A percentile compares a stretch with the other conserved stretches of the same genome.
These are phyloP conservation scores for Rallus limicola DNA, from an alignment of 2,113 vertebrate genomes.

Conservation along the genomic window DNA sequence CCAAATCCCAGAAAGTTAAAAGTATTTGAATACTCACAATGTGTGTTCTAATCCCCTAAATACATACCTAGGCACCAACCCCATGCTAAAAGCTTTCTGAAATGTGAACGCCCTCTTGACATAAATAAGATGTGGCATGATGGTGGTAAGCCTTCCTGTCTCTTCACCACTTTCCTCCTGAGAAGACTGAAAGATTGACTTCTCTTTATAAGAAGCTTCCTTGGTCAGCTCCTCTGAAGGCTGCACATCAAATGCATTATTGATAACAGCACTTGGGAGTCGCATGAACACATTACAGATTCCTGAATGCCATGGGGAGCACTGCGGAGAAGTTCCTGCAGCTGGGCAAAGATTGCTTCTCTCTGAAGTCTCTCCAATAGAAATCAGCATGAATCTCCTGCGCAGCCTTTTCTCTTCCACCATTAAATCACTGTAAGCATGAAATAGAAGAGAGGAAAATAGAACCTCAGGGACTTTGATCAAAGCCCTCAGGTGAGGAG, in stretches of 20 bases:
- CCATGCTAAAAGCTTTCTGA: constrained; percentile 42
- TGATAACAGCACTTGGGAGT: not conserved
- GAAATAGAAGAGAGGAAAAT: not conserved
- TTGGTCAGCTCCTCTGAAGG: not conserved
- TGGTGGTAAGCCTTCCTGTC: not conserved
- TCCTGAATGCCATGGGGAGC: not conserved
- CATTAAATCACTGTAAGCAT: not conserved
- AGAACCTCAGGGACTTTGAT: not conserved
- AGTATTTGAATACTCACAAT: not conserved
- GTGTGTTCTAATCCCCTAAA: not conserved
- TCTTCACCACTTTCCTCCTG: not conserved
- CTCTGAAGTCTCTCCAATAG: not conserved
- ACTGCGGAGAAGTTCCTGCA: not conserved
- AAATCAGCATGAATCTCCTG: not conserved
- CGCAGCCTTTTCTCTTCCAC: not conserved
- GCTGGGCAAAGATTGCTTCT: not conserved
- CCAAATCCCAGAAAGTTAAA: not conserved
- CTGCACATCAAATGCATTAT: not conserved
- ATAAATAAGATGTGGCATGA: not conserved
- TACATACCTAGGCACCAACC: not conserved
- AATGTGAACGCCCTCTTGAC: not conserved
- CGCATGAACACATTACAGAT: not conserved
- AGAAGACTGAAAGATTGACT: not conserved
- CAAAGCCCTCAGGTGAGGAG: not conserved
- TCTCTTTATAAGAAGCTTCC: not conserved